phyloP scores from a whole-genome alignment of 2,797 vertebrate genomes.

The Gila robusta region DNA sequence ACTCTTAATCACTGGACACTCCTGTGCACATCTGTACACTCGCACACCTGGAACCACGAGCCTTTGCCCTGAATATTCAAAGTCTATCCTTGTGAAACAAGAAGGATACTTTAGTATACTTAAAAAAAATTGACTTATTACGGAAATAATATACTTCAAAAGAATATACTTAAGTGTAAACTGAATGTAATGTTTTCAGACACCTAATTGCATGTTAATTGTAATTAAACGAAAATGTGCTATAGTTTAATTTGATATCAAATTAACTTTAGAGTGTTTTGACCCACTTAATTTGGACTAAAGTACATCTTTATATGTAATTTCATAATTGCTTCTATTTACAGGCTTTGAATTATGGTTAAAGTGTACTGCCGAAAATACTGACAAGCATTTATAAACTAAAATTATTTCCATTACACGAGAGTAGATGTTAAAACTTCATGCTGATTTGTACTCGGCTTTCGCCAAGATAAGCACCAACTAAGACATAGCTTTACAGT shows the following conservation, averaged over 20 bases:
- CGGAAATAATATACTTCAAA: not conserved
- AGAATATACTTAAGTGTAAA: not conserved
- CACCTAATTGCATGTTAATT: not conserved
- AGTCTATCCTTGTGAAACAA: not conserved
- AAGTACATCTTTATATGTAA: not conserved
- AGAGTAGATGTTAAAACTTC: no score
- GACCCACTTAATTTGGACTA: not conserved
- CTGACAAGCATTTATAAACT: not conserved
- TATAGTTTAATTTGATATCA: no score
- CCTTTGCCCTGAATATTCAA: not conserved
- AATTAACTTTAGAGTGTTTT: not conserved
- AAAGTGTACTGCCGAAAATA: not conserved
- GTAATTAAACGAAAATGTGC: not conserved
- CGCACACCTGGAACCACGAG: not conserved
- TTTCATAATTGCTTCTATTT: not conserved
- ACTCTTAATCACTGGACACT: slow-evolving; percentile 8
- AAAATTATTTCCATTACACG: not conserved
- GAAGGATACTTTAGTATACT: not conserved
- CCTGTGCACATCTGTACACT: not conserved
- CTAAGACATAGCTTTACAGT: no score
- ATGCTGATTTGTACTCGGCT: no score
- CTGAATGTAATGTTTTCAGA: not conserved
- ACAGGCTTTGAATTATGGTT: not conserved
- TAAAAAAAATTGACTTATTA: not conserved
- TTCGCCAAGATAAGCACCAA: no score